Evolutionary conservation across 2,888 invertebrate genomes (phyloP), one percentile per base, ranked within the genome.

Genomic region (Chymomyza fuscimana): DNA sequence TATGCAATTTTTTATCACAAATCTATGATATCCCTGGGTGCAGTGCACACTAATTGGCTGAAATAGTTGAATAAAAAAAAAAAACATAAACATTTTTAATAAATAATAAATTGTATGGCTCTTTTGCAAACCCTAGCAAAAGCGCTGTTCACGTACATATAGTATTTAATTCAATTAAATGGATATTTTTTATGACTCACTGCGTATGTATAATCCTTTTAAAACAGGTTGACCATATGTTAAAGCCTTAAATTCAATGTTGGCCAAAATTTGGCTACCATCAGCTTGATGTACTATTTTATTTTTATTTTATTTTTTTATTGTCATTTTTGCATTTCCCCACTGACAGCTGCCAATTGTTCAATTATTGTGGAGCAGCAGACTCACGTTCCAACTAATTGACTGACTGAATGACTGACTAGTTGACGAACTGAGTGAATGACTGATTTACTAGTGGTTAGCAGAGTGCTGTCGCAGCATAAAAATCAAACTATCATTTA

Each of bases 301-400:
- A 22, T 56, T 56, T 56, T 56, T 10, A 12, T 56, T 56, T 56
- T 56, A 9, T 56, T 29, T 58, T 12, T 58, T 29, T 58, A 6
- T 58, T 58, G 12, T 58, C 15, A 15, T 54, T 54, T 54, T 54
- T 19, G 19, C 54, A 19, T 54, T 54, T 54, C 19, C 54, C 22
- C 54, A 54, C 54, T 54, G 54, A 74, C 83, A 83, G 83, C 81
- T 83, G 83, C 80, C 82, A 83, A 85, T 83, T 83, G 83, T 83
- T 83, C 85, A 83, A 83, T 85, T 83, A 83, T 78, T 84, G 79
- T 70, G 65, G 67, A 74, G 72, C 78, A 70, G 78, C 70, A 74
- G 67, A 59, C 50, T 69, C 66, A 61, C 71, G 32, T 65, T 64
- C 64, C 54, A 61, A 68, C 72, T 64, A 67, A 61, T 46, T 68